These are phyloP conservation scores for Strigamia transsilvanica DNA, from an alignment of 2,888 invertebrate species.

Conservation along the genomic window DNA sequence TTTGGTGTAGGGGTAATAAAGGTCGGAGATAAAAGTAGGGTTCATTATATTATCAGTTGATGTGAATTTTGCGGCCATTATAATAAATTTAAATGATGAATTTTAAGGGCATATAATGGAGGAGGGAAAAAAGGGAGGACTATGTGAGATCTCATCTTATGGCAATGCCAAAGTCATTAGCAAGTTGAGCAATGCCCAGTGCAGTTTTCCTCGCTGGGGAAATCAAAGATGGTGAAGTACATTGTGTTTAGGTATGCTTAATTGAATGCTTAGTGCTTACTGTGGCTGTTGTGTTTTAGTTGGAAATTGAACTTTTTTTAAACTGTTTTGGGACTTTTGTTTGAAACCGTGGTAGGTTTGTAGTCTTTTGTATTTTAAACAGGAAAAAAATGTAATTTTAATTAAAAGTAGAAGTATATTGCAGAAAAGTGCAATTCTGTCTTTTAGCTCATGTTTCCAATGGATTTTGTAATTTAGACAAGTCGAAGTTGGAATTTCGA, in stretches of 20 bases:
- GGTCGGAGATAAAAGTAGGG: slow-evolving; percentile 36
- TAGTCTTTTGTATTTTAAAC: too few relatives aligned
- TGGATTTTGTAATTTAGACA: too few relatives aligned
- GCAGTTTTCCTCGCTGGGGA: slow-evolving; percentile 13
- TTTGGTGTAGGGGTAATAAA: slow-evolving; percentile 7
- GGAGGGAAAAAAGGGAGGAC: not conserved
- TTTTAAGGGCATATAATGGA: slow-evolving; percentile 16
- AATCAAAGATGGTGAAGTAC: slow-evolving; percentile 37
- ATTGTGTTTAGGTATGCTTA: slow-evolving; percentile 13
- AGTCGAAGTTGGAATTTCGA: too few relatives aligned
- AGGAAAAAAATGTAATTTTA: too few relatives aligned
- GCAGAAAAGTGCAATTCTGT: too few relatives aligned
- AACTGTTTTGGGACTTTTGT: not conserved
- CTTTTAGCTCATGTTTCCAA: too few relatives aligned
- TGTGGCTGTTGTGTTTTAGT: not conserved
- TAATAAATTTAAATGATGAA: slow-evolving; percentile 49
- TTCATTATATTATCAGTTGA: slow-evolving; percentile 49
- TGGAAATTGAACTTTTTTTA: not conserved
- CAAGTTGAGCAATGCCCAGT: slow-evolving; percentile 40
- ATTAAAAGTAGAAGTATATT: too few relatives aligned
- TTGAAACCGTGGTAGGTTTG: not conserved
- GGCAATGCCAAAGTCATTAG: slow-evolving; percentile 27
- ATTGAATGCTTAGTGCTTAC: slow-evolving; percentile 9
- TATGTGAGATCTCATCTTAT: not conserved
- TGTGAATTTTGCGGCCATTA: slow-evolving; percentile 35